Base-by-base conservation (phyloP, 2,888 invertebrate genomes). In the Hanleya hanleyi region DNA sequence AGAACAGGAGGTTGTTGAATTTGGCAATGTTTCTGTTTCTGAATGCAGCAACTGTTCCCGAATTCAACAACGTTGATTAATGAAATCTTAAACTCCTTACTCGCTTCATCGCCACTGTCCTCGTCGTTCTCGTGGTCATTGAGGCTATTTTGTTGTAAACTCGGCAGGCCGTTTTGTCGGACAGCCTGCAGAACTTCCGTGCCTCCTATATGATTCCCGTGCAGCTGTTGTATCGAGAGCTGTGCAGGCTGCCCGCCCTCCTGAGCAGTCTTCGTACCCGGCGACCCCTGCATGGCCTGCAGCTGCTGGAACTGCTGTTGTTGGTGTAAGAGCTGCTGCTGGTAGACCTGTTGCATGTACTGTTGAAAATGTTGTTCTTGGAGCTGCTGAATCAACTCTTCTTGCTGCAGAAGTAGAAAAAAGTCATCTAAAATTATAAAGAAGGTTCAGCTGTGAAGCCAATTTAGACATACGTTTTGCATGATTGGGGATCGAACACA, bases 331-430 rank as follows among this genome's bases (percentile, higher is more conserved):
- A 90, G 75, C 79, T 91, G 91, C 74, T 90, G 91, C 79, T 89
- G 89, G 78, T 93, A 94, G 49, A 98, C 92, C 90, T 99, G 99
- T 85, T 98, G 96, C 94, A 99, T 97, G 90, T 99, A 99, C 88
- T 99, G 98, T 89, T 98, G 97, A 90, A 98, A 99, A 91, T 99
- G 99, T 87, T 99, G 98, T 84, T 98, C 98, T 91, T 99, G 99
- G 62, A 99, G 92, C 89, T 99, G 98, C 71, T 95, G 93, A 73
- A 99, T 96, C 35, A 99, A 92, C 51, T 96, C 94, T 0, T 96
- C 97, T 93, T 99, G 99, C 92, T 98, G 95, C 69, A 49, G 71
- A 73, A 68, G 66, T 37, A 70, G n/a, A 15, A n/a, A 61, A 36
- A 57, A 57, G 57, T 57, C 9, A 57, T 2, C n/a, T 33, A 33